Conservation (phyloP, 2,113 vertebrate genomes). For the Hydrochoerus hydrochaeris region DNA sequence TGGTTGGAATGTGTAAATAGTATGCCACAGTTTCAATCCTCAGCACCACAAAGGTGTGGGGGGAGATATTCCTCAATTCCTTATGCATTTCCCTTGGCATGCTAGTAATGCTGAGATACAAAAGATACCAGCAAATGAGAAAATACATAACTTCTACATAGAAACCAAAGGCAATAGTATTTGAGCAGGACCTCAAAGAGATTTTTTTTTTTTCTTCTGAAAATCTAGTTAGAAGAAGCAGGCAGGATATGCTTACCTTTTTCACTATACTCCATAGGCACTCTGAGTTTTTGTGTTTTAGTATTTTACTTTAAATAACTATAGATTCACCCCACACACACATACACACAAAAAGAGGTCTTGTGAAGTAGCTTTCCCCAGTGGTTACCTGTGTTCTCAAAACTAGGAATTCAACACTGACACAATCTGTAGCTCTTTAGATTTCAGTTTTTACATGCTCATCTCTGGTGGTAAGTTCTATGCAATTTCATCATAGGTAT, state of each 20-base stretch:
- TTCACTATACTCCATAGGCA: neutral
- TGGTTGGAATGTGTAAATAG: neutral
- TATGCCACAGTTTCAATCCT: neutral
- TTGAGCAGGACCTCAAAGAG: neutral
- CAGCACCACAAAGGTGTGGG: neutral
- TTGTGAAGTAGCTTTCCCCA: neutral
- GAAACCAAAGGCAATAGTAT: conserved; percentile 28
- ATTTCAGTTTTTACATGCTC: neutral
- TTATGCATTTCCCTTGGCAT: neutral
- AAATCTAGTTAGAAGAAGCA: conserved; percentile 12
- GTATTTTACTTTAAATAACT: neutral
- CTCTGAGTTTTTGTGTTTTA: conserved; percentile 13
- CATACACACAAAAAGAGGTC: neutral
- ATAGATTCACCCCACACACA: no score
- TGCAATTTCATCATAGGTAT: neutral
- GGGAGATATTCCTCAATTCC: neutral
- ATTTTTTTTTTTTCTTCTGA: conserved; percentile 29
- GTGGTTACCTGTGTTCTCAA: neutral
- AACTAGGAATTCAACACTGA: neutral
- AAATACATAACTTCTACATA: neutral
- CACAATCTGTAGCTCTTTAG: neutral
- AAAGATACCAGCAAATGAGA: neutral
- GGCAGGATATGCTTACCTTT: neutral
- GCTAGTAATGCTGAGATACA: neutral
- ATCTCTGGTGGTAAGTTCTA: no score